These are phyloP conservation scores for Mohoua ochrocephala DNA, from an alignment of 2,113 vertebrate species.

Conservation along the genomic window DNA sequence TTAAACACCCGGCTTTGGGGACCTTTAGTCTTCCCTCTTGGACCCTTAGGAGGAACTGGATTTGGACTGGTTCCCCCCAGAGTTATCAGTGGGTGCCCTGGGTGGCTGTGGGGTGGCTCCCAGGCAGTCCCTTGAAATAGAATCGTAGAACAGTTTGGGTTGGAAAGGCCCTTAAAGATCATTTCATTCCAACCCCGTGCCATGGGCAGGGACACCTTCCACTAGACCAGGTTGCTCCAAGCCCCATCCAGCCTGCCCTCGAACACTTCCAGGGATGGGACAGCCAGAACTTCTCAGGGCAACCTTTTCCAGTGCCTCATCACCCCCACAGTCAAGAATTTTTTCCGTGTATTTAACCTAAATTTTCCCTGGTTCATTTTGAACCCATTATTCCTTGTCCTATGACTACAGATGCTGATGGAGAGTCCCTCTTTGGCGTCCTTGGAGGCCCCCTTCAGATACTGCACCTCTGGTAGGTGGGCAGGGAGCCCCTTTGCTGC, in stretches of 20 bases:
- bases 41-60: accelerated
- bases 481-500: neutral
- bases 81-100: neutral
- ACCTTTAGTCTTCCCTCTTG: neutral
- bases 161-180: neutral
- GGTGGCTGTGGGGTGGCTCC: neutral
- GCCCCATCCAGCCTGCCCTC: neutral
- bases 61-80: neutral
- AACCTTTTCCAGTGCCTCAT: neutral
- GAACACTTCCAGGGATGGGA: neutral
- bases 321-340: neutral
- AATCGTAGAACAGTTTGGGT: neutral
- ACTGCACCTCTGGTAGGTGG: neutral
- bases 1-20: neutral
- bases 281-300: neutral
- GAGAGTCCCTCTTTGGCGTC: neutral
- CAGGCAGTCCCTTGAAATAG: neutral
- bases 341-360: neutral
- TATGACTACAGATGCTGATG: neutral
- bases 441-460: no score
- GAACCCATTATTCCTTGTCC: neutral
- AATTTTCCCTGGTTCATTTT: neutral
- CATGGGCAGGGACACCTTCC: neutral
- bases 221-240: neutral
- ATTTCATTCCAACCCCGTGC: accelerated